phyloP scores from a whole-genome alignment of 2,113 vertebrate species.

The Galeopterus variegatus region DNA sequence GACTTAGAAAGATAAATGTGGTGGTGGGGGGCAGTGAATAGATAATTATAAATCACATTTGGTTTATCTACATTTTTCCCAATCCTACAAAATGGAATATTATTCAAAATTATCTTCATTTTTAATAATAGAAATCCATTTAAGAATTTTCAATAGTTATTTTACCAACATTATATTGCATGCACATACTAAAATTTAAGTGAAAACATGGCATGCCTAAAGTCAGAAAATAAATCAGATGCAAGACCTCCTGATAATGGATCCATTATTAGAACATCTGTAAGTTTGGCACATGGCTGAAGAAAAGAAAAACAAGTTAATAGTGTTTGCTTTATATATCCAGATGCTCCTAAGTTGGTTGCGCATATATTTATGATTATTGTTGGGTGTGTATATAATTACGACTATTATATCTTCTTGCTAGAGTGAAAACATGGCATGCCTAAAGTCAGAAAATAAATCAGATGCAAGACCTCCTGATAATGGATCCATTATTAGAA shows the following conservation, averaged over 20 bases:
- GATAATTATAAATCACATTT: neutral
- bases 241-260: neutral
- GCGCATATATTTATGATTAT: no score
- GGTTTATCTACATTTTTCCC: neutral
- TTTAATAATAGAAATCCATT: neutral
- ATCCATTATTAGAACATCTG: neutral
- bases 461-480: neutral
- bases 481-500: neutral
- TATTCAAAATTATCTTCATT: conserved; percentile 17
- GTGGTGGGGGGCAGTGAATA: neutral
- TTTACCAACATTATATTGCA: neutral
- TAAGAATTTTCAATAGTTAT: neutral
- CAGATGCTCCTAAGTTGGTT: no score
- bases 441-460: neutral
- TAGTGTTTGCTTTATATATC: no score
- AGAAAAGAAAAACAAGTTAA: neutral
- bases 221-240: neutral
- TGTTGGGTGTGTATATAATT: no score
- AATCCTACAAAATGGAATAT: neutral
- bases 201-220: neutral
- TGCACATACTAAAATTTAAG: neutral
- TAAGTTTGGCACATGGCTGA: neutral
- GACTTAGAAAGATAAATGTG: neutral
- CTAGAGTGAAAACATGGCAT: neutral
- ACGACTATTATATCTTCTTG: no score